Percentiles rank a stretch among this genome's conserved stretches.
phyloP scores from a whole-genome alignment of 2,888 invertebrate genomes.

The Neuroscelio doddi region DNA sequence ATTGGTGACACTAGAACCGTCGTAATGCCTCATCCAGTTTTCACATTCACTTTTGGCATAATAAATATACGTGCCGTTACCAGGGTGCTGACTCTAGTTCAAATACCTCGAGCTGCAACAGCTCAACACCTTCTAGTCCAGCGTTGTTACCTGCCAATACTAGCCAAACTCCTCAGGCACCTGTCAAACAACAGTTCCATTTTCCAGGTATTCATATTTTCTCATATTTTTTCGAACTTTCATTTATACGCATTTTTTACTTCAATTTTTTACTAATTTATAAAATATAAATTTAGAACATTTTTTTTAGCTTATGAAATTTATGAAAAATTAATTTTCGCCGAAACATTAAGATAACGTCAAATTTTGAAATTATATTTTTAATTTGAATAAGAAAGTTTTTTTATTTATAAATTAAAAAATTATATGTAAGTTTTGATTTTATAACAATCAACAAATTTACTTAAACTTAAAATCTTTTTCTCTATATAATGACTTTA shows the following conservation, averaged over 20 bases:
- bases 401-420: too few species aligned
- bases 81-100: constrained; percentile 90
- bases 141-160: constrained; percentile 78
- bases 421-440: too few species aligned
- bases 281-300: too few species aligned
- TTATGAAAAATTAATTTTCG: too few species aligned
- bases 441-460: too few species aligned
- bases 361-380: too few species aligned
- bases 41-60: constrained; percentile 55
- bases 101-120: constrained; percentile 96
- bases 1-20: constrained; percentile 52
- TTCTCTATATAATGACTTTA: too few species aligned
- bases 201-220: constrained; percentile 78
- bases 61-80: constrained; percentile 56
- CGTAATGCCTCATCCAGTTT: constrained; percentile 54
- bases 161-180: constrained; percentile 71
- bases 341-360: too few species aligned
- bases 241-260: not conserved
- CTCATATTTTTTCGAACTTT: not conserved
- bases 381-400: too few species aligned
- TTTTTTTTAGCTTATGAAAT: too few species aligned
- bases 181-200: constrained; percentile 80
- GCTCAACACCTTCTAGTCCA: constrained; percentile 96
- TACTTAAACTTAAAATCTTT: too few species aligned
- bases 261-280: too few species aligned